Conservation (phyloP, 2,888 invertebrate genomes). For the Philereme vetulata region DNA sequence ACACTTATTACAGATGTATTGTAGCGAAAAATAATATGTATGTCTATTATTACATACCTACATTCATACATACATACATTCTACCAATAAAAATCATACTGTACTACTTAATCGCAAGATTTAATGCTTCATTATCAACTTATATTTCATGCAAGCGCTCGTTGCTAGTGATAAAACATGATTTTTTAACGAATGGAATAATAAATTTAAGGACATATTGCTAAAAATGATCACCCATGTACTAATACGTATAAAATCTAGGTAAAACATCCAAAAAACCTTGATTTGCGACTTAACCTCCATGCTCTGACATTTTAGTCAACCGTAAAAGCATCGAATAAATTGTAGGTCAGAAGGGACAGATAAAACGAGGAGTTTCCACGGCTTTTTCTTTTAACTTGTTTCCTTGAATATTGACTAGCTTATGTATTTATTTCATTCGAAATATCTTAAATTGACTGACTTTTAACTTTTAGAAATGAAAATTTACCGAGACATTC, state of each 20-base stretch:
- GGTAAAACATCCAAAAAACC: slow-evolving; percentile 59
- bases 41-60: too few relatives aligned
- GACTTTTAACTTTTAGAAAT: slow-evolving; percentile 11
- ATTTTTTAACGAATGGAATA: too few relatives aligned
- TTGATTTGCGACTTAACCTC: slow-evolving; percentile 75
- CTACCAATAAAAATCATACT: too few relatives aligned
- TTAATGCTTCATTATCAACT: too few relatives aligned
- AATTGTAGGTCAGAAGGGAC: slow-evolving; percentile 83
- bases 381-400: slow-evolving; percentile 67
- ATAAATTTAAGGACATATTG: not conserved
- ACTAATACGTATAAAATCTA: slow-evolving; percentile 44
- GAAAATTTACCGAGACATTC: not conserved
- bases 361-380: slow-evolving; percentile 74
- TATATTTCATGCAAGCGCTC: too few relatives aligned
- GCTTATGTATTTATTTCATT: slow-evolving; percentile 50
- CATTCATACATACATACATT: too few relatives aligned
- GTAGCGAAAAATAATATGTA: too few relatives aligned
- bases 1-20: too few relatives aligned
- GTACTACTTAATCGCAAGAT: too few relatives aligned
- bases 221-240: slow-evolving; percentile 13
- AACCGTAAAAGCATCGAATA: slow-evolving; percentile 80
- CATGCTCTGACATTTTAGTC: slow-evolving; percentile 81
- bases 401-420: slow-evolving; percentile 70
- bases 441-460: slow-evolving; percentile 32
- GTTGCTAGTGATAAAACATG: too few relatives aligned